Evolutionary conservation across 2,888 invertebrate species (phyloP), one percentile per base, ranked within the genome.

Genomic region (Laothoe populi): DNA sequence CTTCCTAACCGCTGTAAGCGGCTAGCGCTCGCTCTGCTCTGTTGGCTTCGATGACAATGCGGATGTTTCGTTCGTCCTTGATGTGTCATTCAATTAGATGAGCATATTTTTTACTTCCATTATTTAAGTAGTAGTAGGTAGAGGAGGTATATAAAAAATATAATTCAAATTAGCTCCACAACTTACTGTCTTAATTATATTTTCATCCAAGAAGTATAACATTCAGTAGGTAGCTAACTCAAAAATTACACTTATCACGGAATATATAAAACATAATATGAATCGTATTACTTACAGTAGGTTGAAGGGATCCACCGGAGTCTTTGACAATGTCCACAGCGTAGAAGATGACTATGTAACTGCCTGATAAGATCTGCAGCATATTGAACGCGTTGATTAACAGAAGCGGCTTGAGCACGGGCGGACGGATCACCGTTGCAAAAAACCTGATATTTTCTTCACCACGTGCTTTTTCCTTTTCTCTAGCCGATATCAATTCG

Each of bases 271-370:
- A n/a, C n/a, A n/a, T n/a, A n/a, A 10, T 38, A 13, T 38, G 38
- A 13, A 38, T 38, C 13, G 1, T 11, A 48, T 59, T 59, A 77
- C 85, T 86, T 62, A 92, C 92, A 59, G 87, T 86, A 24, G 92
- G 85, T 19, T 76, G 70, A 19, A 91, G 67, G 8, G 92, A 82
- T 65, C 94, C 94, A 3, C 94, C 94, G 62, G 94, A 87, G 63
- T 95, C 94, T 7, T 93, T 86, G 8, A 96, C 92, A 63, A 96
- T 95, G 72, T 96, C 95, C 0, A 96, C 95, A 0, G 96, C 96
- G 78, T 96, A 96, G 86, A 96, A 96, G 62, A 96, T 95, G 62
- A 96, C 94, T 13, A 96, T 93, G 76, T 96, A 96, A 19, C 96
- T 96, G 58, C 96, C 96, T 4, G 96, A 95, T 45, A 95, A 86